Base-by-base conservation (phyloP, 2,113 vertebrate species). In the Pycnonotus jocosus region DNA sequence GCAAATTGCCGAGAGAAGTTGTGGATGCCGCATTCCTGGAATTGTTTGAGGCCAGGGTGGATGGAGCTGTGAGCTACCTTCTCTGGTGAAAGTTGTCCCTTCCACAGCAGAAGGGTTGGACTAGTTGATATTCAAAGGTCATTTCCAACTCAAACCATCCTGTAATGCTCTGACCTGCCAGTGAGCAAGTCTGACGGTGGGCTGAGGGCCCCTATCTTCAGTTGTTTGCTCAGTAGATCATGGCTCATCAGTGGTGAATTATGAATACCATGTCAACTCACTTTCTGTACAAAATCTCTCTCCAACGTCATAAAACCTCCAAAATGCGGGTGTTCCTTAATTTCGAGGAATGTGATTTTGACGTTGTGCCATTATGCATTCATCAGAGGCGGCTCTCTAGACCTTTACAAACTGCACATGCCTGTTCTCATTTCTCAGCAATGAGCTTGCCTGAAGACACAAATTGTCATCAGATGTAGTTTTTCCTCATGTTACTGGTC, bases 301-400 rank as follows among this genome's bases (percentile, higher is more conserved):
- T 27, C 1, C 2, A 58, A 76, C 54, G 48, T 48, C 4, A 33
- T 9, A 54, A 62, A 90, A 51, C 56, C 10, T 87, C 38, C 27
- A 53, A 81, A 85, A 90, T 66, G 13, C 25, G 86, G 38, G 35
- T 91, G 62, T 53, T 88, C 51, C 27, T n/a, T 40, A 76, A 82
- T 93, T 90, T 87, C 1, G 4, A 91, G 47, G 35, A 53, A 86
- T 40, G 51, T 88, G 28, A 27, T 93, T 94, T 71, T 86, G 87
- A 56, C 81, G 60, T 62, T 77, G 30, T 14, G 22, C 62, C 31
- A 48, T 90, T 62, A 64, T 25, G 73, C 20, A 64, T 81, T 83
- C 22, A 73, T 71, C 60, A 85, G 71, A 90, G 53, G 27, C 0
- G 1, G 8, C 33, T n/a, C 44, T 83, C 64, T 73, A 78, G 66